A percentile compares a stretch with the other conserved stretches of the same genome.
Conservation (phyloP, 2,888 invertebrate species). For the Plagodis dolabraria region DNA sequence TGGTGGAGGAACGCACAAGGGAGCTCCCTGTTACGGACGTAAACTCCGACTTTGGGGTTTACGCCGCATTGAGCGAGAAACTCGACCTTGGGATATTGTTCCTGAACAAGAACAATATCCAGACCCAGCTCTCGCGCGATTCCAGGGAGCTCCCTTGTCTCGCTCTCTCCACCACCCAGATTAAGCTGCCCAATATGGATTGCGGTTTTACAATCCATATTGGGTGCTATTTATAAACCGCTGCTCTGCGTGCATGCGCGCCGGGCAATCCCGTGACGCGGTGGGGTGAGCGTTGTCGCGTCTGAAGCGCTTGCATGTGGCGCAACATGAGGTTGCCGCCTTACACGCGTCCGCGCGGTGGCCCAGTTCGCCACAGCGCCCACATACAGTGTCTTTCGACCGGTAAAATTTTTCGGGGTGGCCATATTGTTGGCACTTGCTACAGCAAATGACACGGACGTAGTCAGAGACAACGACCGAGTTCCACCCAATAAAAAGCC, state of each 20-base stretch:
- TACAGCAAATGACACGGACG: slow-evolving; percentile 1
- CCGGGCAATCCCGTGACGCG: background rate
- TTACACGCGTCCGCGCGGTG: slow-evolving; percentile 30
- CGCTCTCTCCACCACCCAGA: background rate
- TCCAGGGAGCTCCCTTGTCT: background rate
- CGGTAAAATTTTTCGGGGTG: slow-evolving; percentile 3
- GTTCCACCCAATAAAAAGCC: background rate
- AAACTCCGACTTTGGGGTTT: too few species aligned
- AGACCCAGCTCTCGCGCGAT: slow-evolving; percentile 27
- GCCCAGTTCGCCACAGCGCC: slow-evolving; percentile 36
- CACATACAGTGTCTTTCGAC: slow-evolving; percentile 24
- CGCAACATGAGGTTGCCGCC: slow-evolving; percentile 13
- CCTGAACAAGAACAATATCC: background rate
- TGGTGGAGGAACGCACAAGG: too few species aligned
- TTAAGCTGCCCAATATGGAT: background rate
- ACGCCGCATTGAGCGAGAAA: too few species aligned
- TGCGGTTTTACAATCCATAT: background rate
- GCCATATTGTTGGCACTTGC: slow-evolving; percentile 5
- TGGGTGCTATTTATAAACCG: background rate
- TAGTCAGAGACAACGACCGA: background rate
- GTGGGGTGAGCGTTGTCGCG: slow-evolving; percentile 2
- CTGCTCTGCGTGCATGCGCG: background rate
- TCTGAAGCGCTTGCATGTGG: slow-evolving; percentile 39
- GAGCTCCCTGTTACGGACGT: too few species aligned
- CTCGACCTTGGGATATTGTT: too few species aligned